These are phyloP conservation scores for Dendrolimus kikuchii DNA, from an alignment of 1,140 invertebrate genomes.

Conservation along the genomic window DNA sequence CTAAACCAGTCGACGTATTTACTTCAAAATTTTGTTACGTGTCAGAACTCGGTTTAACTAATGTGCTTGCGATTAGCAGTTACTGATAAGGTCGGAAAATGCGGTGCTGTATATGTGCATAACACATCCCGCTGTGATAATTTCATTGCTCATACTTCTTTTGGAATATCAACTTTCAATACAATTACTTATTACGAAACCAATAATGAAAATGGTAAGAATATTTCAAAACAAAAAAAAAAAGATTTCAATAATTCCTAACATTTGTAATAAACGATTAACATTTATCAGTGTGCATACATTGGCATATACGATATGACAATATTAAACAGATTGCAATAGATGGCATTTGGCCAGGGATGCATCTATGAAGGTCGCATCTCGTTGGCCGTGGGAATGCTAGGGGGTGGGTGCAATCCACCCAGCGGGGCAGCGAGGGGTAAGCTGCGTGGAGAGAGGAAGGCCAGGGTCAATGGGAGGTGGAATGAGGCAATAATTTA, in stretches of 20 bases:
- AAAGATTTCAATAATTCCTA: too few species aligned
- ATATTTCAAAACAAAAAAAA: too few species aligned
- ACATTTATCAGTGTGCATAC: too few species aligned
- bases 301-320: background rate
- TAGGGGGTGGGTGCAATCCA: slow-evolving; percentile 7
- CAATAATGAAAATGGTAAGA: too few species aligned
- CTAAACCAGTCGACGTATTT: slow-evolving; percentile 38
- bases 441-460: slow-evolving; percentile 6
- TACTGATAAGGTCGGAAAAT: slow-evolving; percentile 17
- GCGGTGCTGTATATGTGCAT: slow-evolving; percentile 1
- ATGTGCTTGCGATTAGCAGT: slow-evolving; percentile 17
- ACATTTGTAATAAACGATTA: too few species aligned
- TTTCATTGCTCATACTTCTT: background rate
- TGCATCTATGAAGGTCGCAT: slow-evolving; percentile 53
- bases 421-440: slow-evolving; percentile 7
- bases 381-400: slow-evolving; percentile 10
- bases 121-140: background rate
- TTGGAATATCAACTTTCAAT: too few species aligned
- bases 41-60: slow-evolving; percentile 20
- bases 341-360: slow-evolving; percentile 54
- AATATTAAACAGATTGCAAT: slow-evolving; percentile 29
- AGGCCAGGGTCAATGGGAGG: background rate
- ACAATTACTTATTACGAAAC: too few species aligned
- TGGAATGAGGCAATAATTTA: slow-evolving; percentile 30
- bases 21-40: slow-evolving; percentile 30